phyloP scores from a whole-genome alignment of 2,113 vertebrate genomes.

The Aplodontia rufa region DNA sequence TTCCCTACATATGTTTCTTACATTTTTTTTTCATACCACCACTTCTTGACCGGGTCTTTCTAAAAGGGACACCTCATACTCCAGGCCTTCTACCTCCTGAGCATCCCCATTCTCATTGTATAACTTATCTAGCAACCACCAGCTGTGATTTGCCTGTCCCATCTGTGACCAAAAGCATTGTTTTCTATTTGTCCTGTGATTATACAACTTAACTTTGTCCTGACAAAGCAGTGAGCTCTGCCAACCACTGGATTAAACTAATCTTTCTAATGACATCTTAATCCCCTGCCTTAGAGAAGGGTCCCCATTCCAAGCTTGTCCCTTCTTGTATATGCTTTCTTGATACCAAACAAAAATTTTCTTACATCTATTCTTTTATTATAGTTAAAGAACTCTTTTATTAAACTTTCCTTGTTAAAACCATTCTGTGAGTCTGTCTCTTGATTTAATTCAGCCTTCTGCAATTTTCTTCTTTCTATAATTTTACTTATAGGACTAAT shows the following conservation, averaged over 20 bases:
- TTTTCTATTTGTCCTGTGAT: background rate
- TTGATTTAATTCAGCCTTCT: background rate
- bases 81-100: background rate
- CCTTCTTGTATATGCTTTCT: background rate
- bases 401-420: background rate
- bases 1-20: background rate
- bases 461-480: background rate
- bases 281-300: background rate
- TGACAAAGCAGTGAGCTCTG: background rate
- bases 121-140: background rate
- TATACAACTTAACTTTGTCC: background rate
- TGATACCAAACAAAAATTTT: background rate
- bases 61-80: background rate
- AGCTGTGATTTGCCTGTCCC: background rate
- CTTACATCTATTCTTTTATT: background rate
- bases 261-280: background rate
- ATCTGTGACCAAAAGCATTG: background rate
- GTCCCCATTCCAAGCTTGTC: background rate
- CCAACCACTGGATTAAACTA: background rate
- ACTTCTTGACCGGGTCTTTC: background rate
- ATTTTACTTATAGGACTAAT: background rate
- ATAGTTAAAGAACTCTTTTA: background rate
- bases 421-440: background rate
- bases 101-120: background rate
- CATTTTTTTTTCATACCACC: background rate